Evolutionary conservation across 2,888 invertebrate genomes (phyloP), one percentile per base, ranked within the genome.

Genomic region (Drosophila prolongata): DNA sequence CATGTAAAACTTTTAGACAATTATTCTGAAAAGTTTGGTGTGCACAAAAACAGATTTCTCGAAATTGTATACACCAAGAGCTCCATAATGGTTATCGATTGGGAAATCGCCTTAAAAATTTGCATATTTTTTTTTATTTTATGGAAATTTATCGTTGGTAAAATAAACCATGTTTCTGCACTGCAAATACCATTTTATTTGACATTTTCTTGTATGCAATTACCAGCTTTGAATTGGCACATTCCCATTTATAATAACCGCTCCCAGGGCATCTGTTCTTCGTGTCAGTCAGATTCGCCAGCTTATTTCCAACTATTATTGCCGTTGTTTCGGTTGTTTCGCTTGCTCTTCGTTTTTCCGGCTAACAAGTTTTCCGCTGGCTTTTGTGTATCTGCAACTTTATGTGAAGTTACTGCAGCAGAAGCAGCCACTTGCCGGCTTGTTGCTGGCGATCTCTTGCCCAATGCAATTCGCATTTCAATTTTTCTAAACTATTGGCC

Each of bases 401-500:
- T 16, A 44, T 56, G 43, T 59, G 40, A 58, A 40, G 53, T 67
- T 67, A 50, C 67, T 30, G 16, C 52, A 38, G 62, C 56, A 69
- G 69, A 52, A 55, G 58, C 61, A 34, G 43, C 47, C 52, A 60
- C 65, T 49, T 35, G 50, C 60, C 50, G 44, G 61, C 61, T 43
- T 35, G 27, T 37, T 46, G 62, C 46, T 37, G 34, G 54, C 49
- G 52, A 57, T 68, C 52, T 68, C 62, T 79, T 83, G 74, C 68
- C 64, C 86, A 84, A 86, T 76, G 70, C 78, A 72, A 77, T 80
- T 80, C 80, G 82, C 82, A 82, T 84, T 80, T 87, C 71, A 79
- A 86, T 84, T 79, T 80, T 86, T 85, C 84, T 86, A 76, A 86
- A 86, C 80, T 82, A 86, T 87, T 87, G 86, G 74, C 77, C 76